Conservation (phyloP, 2,888 invertebrate species). For the Bellardia pandia region DNA sequence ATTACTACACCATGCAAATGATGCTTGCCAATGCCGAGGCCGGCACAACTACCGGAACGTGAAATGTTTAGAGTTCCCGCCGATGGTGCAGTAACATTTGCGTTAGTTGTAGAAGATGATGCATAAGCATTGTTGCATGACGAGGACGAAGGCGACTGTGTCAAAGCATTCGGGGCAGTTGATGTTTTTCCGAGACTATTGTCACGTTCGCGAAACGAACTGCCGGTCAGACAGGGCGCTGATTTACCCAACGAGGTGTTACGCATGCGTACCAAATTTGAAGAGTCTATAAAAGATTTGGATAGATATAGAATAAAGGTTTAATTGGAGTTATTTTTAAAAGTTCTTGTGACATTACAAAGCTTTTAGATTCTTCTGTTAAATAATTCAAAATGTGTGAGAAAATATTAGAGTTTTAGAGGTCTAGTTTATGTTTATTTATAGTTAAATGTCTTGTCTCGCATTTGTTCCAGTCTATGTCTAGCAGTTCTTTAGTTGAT, state of each 20-base stretch:
- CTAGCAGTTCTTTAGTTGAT: too few relatives aligned
- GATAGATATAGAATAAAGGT: not conserved
- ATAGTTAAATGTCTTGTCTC: too few relatives aligned
- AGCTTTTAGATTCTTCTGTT: too few relatives aligned
- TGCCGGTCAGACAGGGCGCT: conserved; percentile 93
- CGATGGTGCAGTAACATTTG: conserved; percentile 59
- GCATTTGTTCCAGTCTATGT: too few relatives aligned
- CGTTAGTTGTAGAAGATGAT: conserved; percentile 60
- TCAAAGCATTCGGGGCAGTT: conserved; percentile 53
- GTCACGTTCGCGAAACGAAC: conserved; percentile 85
- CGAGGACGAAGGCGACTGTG: conserved; percentile 70
- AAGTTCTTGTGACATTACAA: too few relatives aligned
- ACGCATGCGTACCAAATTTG: conserved; percentile 94
- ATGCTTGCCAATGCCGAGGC: conserved; percentile 79
- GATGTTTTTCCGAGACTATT: conserved; percentile 45
- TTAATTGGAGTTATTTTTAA: too few relatives aligned
- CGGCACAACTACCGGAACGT: conserved; percentile 79
- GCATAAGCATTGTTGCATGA: conserved; percentile 66
- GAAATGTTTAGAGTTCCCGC: conserved; percentile 76
- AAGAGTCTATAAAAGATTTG: conserved; percentile 80
- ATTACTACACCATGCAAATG: conserved; percentile 79
- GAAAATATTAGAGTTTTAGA: too few relatives aligned
- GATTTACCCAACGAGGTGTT: conserved; percentile 96
- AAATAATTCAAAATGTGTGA: too few relatives aligned
- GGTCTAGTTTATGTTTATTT: too few relatives aligned